phyloP scores from a whole-genome alignment of 2,888 invertebrate species.

The Ephialtes manifestator region DNA sequence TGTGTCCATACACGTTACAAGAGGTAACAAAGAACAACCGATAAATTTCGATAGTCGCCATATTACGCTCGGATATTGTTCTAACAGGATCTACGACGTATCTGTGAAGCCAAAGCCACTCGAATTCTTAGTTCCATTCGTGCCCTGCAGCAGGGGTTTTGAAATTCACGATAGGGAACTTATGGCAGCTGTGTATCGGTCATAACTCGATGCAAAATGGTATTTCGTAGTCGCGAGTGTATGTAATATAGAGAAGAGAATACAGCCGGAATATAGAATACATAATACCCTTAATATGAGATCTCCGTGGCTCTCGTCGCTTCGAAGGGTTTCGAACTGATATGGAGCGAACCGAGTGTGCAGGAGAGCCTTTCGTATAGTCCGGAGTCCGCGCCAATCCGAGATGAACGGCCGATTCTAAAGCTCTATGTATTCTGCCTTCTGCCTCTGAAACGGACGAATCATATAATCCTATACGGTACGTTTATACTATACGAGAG shows the following conservation, averaged over 20 bases:
- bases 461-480: slow-evolving; percentile 47
- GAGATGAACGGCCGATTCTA: slow-evolving; percentile 56
- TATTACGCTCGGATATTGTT: slow-evolving; percentile 60
- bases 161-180: slow-evolving; percentile 22
- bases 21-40: slow-evolving; percentile 17
- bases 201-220: slow-evolving; percentile 73
- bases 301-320: slow-evolving; percentile 51
- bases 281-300: slow-evolving; percentile 67
- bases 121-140: slow-evolving; percentile 16
- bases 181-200: slow-evolving; percentile 67
- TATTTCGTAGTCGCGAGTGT: slow-evolving; percentile 55
- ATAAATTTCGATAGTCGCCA: slow-evolving; percentile 47
- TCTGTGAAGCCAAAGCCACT: slow-evolving; percentile 10
- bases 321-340: slow-evolving; percentile 17
- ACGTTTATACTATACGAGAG: slow-evolving; percentile 48
- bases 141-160: background rate
- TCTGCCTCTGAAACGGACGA: slow-evolving; percentile 32
- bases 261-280: slow-evolving; percentile 66
- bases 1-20: background rate
- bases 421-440: background rate
- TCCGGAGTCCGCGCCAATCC: slow-evolving; percentile 41
- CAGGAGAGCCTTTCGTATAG: slow-evolving; percentile 49
- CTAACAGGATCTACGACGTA: slow-evolving; percentile 58
- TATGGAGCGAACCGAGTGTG: slow-evolving; percentile 68
- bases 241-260: slow-evolving; percentile 27